Base-by-base conservation (phyloP, 2,888 invertebrate genomes). In the Beris morrisii region DNA sequence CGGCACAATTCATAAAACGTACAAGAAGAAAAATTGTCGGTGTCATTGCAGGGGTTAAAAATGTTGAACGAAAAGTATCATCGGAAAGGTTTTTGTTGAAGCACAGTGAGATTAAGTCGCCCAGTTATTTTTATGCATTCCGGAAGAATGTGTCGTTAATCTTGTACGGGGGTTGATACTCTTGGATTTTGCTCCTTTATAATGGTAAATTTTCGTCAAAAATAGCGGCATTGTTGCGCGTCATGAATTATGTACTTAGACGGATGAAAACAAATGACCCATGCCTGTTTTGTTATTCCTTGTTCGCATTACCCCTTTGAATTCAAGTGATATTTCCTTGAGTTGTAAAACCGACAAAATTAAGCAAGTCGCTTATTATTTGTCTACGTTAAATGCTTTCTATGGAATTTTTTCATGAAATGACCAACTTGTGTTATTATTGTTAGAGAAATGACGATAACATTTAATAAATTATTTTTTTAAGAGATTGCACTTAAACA, bases 121-220 rank as follows among this genome's bases (percentile, higher is more conserved):
- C 48, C 48, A 1, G 55, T 31, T 31, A 65, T 52, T 57, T 65
- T 66, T 66, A 66, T 59, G 66, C 59, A 66, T 66, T 59, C 66
- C 66, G 66, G 66, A 66, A 59, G 54, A 66, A 66, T 54, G 44
- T 59, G 48, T 66, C 66, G 59, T 66, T 66, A 66, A 59, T 59
- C 66, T 66, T 66, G 59, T 59, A 54, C 48, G 4, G n/a, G 15
- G 44, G 48, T 12, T 48, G 5, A 45, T 55, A n/a, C 45, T 54
- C 9, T 44, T 13, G 55, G 64, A 48, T n/a, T 43, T 31, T 45
- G 9, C 44, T 46, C 44, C 46, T 38, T 64, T 64, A 55, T 64
- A 54, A 64, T 64, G 64, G 12, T 64, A 64, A 64, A 64, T 54
- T 46, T 64, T 64, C 31, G 13, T 48, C 15, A 15, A 48, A 48